Percentiles rank a stretch among this genome's conserved stretches.
phyloP scores from a whole-genome alignment of 2,888 invertebrate species.

The Eueremaeus valkanovi region DNA sequence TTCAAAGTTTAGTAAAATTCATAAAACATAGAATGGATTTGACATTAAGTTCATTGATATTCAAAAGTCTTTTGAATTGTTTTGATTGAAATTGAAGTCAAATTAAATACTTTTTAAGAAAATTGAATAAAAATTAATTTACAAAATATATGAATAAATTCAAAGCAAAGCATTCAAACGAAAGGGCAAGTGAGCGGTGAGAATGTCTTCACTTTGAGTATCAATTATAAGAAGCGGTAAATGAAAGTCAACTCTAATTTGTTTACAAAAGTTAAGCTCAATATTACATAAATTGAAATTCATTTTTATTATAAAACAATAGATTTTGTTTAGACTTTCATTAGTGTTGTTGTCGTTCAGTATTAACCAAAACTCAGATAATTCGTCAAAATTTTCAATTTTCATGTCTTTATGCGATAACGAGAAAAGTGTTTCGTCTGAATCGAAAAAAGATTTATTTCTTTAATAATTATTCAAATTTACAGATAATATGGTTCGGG shows the following conservation, averaged over 20 bases:
- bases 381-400: not conserved
- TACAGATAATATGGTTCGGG: not conserved
- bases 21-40: no score
- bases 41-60: no score
- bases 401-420: not conserved
- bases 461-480: no score
- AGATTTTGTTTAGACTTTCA: not conserved
- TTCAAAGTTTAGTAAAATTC: no score
- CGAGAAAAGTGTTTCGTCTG: not conserved
- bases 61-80: not conserved
- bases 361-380: not conserved
- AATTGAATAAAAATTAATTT: not conserved
- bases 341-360: not conserved
- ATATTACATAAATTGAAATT: slow-evolving; percentile 38
- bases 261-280: slow-evolving; percentile 28
- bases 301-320: not conserved
- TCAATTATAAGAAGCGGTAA: slow-evolving; percentile 11
- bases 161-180: not conserved
- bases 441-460: no score
- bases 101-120: not conserved
- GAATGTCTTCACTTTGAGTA: not conserved
- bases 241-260: slow-evolving; percentile 1
- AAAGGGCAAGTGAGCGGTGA: not conserved
- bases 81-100: not conserved
- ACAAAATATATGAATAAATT: not conserved